Evolutionary conservation across 2,113 vertebrate species (phyloP), one percentile per base, ranked within the genome.

Genomic region (Dicrurus megarhynchus): DNA sequence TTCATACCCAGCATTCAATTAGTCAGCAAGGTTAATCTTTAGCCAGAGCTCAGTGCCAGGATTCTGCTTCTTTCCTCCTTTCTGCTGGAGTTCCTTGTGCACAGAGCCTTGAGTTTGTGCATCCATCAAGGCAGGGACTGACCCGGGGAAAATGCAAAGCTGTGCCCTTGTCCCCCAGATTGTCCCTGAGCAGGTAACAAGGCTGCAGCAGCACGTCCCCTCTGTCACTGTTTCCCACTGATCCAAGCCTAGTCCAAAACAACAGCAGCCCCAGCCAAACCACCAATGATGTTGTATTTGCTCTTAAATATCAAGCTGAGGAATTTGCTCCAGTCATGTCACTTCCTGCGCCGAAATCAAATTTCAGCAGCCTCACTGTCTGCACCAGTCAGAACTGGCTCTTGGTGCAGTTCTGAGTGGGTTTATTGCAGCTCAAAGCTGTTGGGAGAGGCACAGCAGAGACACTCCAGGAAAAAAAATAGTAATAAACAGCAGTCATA

Each of bases 1-100:
- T 80, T 88, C 82, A 60, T 59, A 74, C 42, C 75, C 71, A 70
- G 73, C 39, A 52, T 80, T 93, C 67, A 63, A 3, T 88, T 74
- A 88, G 59, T 84, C 90, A 90, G 75, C 60, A 49, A 67, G 68
- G 95, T 96, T 97, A 96, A 96, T 96, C 75, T 93, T 96, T 96
- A 97, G 90, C 93, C 67, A 94, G 53, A 67, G 60, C 30, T 88
- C 0, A 0, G 47, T 85, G 59, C 37, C 33, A 80, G 46, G 35
- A 35, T 47, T 44, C 27, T 14, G 35, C 63, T 91, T 86, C 33
- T 75, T 89, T 94, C 77, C 46, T 89, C 23, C 65, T 79, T 71
- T 85, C 59, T 91, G 49, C 20, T 39, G 50, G 17, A 71, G 60
- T 49, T 95, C 65, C 67, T 53, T 56, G 53, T 56, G 28, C 39